Conservation (phyloP, 1,140 invertebrate species). For the Lithobius niger region DNA sequence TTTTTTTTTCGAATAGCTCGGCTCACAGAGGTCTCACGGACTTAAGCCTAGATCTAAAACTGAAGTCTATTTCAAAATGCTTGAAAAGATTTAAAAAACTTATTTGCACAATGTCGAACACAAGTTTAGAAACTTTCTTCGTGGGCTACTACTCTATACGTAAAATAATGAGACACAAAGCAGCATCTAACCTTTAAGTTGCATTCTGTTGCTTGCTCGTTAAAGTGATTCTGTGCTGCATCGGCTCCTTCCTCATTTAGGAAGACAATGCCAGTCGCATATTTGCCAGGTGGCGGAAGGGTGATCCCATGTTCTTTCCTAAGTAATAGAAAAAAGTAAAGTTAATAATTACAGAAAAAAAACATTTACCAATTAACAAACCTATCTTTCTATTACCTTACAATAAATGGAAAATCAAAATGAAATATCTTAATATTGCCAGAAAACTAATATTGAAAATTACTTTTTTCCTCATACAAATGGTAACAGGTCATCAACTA, state of each 20-base stretch:
- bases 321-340: not conserved
- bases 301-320: slow-evolving; percentile 25
- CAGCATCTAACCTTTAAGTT: slow-evolving; percentile 46
- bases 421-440: not conserved
- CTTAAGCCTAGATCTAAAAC: too few species aligned
- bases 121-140: too few species aligned
- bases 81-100: too few species aligned
- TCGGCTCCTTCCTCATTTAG: slow-evolving; percentile 68
- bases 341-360: not conserved
- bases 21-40: too few species aligned
- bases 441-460: too few species aligned
- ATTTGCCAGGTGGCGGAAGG: slow-evolving; percentile 70
- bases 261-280: slow-evolving; percentile 93
- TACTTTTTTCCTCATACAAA: not conserved
- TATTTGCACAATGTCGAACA: too few species aligned
- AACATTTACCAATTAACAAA: not conserved
- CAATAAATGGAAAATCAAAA: not conserved
- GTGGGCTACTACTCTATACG: too few species aligned
- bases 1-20: too few species aligned
- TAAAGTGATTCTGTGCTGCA: slow-evolving; percentile 66
- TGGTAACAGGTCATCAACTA: too few species aligned
- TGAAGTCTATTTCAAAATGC: too few species aligned
- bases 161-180: not conserved
- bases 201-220: slow-evolving; percentile 61
- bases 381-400: slow-evolving; percentile 21